Base-by-base conservation (phyloP, 92 coral and sea anemone genomes). In the Scolanthus callimorphus region DNA sequence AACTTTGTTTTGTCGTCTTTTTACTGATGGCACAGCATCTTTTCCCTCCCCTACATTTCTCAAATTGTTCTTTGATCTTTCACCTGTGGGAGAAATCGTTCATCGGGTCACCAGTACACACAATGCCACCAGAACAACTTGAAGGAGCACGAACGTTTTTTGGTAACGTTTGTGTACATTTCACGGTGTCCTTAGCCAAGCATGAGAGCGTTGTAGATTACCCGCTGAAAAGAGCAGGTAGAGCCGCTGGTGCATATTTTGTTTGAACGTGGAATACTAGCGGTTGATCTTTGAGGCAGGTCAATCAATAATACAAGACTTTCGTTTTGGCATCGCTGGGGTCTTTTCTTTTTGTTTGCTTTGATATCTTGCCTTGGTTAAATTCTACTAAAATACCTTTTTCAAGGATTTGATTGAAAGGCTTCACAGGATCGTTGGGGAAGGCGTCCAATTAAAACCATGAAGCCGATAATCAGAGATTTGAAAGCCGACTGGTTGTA, bases 271-370 rank as follows among this genome's bases (percentile, higher is more conserved):
- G 64, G 65, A 56, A 29, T 17, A 3, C 30, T 29, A 57, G 39
- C 58, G 64, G 75, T 57, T 68, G 75, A 68, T 68, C 75, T 68
- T 81, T 67, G 66, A 55, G 61, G 51, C 70, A 38, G 11, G 61
- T 4, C 26, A 72, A 81, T 81, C 65, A 81, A 81, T 81, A 65
- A 81, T 66, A 70, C 39, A 81, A 67, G 51, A 62, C 47, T 48
- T 81, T 66, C 70, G 74, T 39, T 68, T 60, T 24, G 27, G 20
- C 20, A 27, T 20, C 30, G 30, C 17, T 46, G 22, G 12, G 19
- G 52, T 9, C 17, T 46, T 20, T 20, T 46, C 52, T 46, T 46
- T 46, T 11, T 19, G 23, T 46, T 20, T 11, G 11, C 22, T 19
- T 9, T 20, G 4, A 4, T 4, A 46, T 20, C 52, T 46, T 10